Evolutionary conservation across 2,888 invertebrate species (phyloP).

Genomic region (Eristalis intricaria): DNA sequence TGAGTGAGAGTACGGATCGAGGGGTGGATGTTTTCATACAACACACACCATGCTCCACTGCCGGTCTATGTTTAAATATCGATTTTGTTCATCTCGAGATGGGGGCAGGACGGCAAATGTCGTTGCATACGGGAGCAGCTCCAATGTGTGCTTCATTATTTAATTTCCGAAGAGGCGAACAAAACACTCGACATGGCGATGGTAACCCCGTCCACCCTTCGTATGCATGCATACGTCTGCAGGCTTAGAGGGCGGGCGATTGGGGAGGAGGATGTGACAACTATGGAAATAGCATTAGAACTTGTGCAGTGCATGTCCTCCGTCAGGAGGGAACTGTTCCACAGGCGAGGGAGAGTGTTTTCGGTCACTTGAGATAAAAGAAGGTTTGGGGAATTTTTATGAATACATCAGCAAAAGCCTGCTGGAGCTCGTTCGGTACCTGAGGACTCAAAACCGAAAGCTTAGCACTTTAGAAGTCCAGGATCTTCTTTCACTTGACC

Average conservation of each 20-base stretch:
- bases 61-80: slow-evolving; percentile 34
- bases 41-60: no score
- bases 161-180: slow-evolving; percentile 43
- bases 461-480: no score
- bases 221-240: neutral
- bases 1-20: neutral
- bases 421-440: no score
- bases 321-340: slow-evolving; percentile 2
- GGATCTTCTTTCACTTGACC: no score
- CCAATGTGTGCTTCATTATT: slow-evolving; percentile 56
- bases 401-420: neutral
- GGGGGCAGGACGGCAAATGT: slow-evolving; percentile 35
- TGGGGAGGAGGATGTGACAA: slow-evolving; percentile 17
- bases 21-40: neutral
- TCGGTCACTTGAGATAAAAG: neutral
- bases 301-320: neutral
- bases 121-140: slow-evolving; percentile 35
- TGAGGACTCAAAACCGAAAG: no score
- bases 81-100: slow-evolving; percentile 34
- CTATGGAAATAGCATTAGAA: slow-evolving; percentile 22
- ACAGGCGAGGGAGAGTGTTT: neutral
- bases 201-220: neutral
- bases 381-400: neutral
- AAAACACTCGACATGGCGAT: slow-evolving; percentile 10
- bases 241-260: neutral